Percentiles rank a stretch among this genome's conserved stretches.
Conservation (phyloP, 1,140 invertebrate species). For the Temnothorax nylanderi region DNA sequence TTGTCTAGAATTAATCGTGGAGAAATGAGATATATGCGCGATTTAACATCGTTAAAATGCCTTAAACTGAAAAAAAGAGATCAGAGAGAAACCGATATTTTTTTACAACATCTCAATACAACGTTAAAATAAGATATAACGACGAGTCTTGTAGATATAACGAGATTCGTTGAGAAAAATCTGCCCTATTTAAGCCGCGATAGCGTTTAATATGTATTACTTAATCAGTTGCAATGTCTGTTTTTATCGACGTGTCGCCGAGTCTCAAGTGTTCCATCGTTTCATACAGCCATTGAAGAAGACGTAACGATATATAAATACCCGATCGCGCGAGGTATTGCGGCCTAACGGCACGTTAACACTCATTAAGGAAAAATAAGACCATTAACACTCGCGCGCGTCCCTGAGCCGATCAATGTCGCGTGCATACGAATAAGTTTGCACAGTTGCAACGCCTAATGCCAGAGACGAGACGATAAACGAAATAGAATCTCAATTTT, state of each 20-base stretch:
- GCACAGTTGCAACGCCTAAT: neutral
- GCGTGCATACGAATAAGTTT: constrained; percentile 41
- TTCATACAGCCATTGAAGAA: neutral
- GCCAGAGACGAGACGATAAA: neutral
- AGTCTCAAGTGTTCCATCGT: neutral
- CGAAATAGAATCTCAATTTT: constrained; percentile 4
- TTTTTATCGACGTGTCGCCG: neutral
- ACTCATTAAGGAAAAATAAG: constrained; percentile 49
- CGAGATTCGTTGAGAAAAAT: neutral
- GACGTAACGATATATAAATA: constrained; percentile 43
- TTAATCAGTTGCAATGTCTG: neutral
- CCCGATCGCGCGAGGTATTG: neutral
- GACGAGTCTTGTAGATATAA: neutral
- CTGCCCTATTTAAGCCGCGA: neutral
- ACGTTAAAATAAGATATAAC: too few species aligned
- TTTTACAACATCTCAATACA: neutral
- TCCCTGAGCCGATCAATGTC: constrained; percentile 44
- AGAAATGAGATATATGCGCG: neutral
- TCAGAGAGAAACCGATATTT: too few species aligned
- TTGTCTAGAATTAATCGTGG: neutral
- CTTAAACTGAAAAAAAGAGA: neutral
- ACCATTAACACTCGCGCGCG: constrained; percentile 38
- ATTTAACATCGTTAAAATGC: neutral
- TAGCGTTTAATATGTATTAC: neutral
- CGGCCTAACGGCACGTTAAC: constrained; percentile 44